Evolutionary conservation across 1,140 invertebrate genomes (phyloP), one percentile per base, ranked within the genome.

Genomic region (fruit fly (Drosophila melanogaster)): DNA sequence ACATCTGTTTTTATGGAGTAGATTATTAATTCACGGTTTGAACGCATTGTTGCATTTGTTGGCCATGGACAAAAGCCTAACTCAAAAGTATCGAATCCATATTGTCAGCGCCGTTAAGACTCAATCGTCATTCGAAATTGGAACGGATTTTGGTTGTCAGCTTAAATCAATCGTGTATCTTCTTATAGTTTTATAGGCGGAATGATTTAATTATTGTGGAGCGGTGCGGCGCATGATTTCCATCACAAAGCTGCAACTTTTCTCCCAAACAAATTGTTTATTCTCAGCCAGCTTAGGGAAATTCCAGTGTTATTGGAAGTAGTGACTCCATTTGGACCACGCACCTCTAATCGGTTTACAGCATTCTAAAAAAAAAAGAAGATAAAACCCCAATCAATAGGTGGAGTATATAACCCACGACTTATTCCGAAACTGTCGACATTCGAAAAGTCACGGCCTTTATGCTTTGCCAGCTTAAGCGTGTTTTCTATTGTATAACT

Each of bases 111-210:
- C 77, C 84, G 79, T 83, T 83, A 74, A 74, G 51, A 83, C 67
- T 83, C 81, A 90, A 81, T 81, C 73, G 67, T 55, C 81, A 83
- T 91, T 91, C 73, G 90, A 91, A 91, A 91, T 91, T 91, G 90
- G 89, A 91, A 90, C 90, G 90, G 79, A 90, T 83, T 67, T 73
- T 46, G 78, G 67, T 62, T 89, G 85, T 86, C 81, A 81, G 81
- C 71, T 90, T 79, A 85, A 65, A 65, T 80, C 81, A 60, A 64
- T 79, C 43, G 70, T 59, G 58, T 55, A 77, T 78, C 78, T 59
- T 72, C 78, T 77, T 70, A 81, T 64, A 87, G 79, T 83, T 83
- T 89, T 51, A 69, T 35, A 77, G 76, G 59, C 72, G 38, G 55
- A 89, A 83, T 87, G 79, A 89, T 89, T 87, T 89, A 87, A 87